Evolutionary conservation across 2,888 invertebrate species (phyloP), one percentile per base, ranked within the genome.

Genomic region (Synergus japonicus): DNA sequence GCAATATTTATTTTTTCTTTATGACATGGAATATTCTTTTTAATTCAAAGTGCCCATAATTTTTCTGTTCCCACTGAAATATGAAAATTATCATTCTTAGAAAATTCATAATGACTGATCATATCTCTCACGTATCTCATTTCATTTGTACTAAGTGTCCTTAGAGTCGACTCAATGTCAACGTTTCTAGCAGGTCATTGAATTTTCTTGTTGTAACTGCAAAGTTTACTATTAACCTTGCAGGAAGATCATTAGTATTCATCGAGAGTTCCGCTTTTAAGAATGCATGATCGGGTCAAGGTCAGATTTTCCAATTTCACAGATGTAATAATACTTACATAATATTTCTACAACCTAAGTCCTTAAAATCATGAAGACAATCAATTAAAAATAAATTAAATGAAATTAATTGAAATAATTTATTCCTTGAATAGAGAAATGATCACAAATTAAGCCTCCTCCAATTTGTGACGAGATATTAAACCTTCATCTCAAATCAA

Each of bases 251-350:
- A 4, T 73, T 73, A 73, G 37, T 73, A 73, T 73, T 73, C 73
- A 73, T 37, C 37, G 41, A 73, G 73, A 54, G 54, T 73, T 73
- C 49, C 29, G n/a, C 22, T 37, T 46, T 22, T 73, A 49, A 73
- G 37, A n/a, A 29, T 29, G 22, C 29, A 73, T 73, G 49, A 54
- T 73, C 37, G 54, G 73, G 73, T 73, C 73, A 54, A 49, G 73
- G 49, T 10, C n/a, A 54, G 2, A 49, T 73, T 49, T 73, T 73
- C 9, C 49, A 73, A 73, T 49, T 46, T 44, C 22, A 22, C 29
- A 22, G 18, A 29, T 15, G 29, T 29, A 29, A 29, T 78, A 60
- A 12, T 58, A 46, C 15, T 73, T 54, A 18, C 46, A 60, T 63
- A 54, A 65, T 73, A 22, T 29, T 13, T 15, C 12, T 15, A 5